Base-by-base conservation (phyloP, 1,140 invertebrate genomes). In the Tetragonula clypearis region DNA sequence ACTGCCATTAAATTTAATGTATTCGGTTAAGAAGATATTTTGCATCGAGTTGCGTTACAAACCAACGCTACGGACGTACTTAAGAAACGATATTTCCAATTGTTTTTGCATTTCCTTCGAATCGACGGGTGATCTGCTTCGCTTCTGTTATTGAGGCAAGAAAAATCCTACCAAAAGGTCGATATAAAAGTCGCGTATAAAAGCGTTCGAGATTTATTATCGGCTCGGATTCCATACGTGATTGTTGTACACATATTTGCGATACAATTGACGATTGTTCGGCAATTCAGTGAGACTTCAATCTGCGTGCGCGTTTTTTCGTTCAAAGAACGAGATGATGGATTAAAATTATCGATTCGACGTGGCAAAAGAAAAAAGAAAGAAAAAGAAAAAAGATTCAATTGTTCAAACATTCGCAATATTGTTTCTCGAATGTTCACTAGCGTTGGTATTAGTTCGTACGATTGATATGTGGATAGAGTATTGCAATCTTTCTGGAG, bases 1-100 rank as follows among this genome's bases (percentile, higher is more conserved):
- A 82, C 30, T 6, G 41, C 12, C 79, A 69, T 75, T 85, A 75
- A 82, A 82, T 85, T 79, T 73, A 81, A 81, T 74, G 30, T 62
- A 60, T 49, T 74, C 84, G 35, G 12, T 41, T 60, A 56, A 56
- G 9, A 17, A 55, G 21, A 35, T 79, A 55, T 79, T 62, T 79
- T 30, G 58, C 77, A 72, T 84, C 1, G 53, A 60, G 82, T 65
- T 49, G 30, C n/a, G 19, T 60, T n/a, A 23, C 49, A 73, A 81
- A 74, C 78, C 53, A 65, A 49, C 69, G 35, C 60, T 35, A 17
- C 21, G 30, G 26, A 41, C 21, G 41, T 56, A 35, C 23, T 65
- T 9, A 5, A 26, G 35, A 62, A 26, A n/a, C 65, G 30, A 11
- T 2, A n/a, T 66, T 73, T 41, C 58, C 83, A 74, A 58, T 85